Conservation (phyloP, 2,113 vertebrate genomes). For the Falco punctatus region DNA sequence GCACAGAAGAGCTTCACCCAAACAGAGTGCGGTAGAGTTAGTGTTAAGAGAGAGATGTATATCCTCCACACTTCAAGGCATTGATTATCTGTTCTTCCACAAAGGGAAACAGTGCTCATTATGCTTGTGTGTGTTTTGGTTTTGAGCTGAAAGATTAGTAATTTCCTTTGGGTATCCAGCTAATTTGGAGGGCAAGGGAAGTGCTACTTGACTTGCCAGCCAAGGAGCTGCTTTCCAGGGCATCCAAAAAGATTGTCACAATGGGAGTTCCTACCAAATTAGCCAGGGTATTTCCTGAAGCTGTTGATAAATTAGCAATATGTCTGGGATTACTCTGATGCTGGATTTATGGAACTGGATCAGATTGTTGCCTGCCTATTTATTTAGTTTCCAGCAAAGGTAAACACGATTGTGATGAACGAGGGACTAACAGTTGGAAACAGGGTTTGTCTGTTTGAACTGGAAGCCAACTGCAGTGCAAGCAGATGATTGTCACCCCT, state of each 20-base stretch:
- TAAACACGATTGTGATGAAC: background rate
- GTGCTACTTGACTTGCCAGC: background rate
- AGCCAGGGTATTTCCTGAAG: constrained; percentile 17
- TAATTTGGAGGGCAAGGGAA: constrained; percentile 14
- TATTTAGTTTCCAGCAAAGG: constrained; percentile 19
- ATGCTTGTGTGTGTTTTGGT: background rate
- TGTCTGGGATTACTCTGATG: background rate
- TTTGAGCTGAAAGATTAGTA: constrained; percentile 3
- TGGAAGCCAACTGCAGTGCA: background rate
- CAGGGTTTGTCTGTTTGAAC: background rate
- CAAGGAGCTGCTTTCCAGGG: background rate
- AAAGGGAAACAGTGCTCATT: constrained; percentile 14
- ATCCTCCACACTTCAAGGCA: background rate
- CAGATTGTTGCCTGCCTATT: background rate
- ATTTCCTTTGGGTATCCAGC: constrained; percentile 25
- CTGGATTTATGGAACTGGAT: background rate
- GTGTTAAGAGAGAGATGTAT: background rate
- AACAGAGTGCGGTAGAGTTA: background rate
- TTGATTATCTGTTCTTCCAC: background rate
- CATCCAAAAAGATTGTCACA: background rate
- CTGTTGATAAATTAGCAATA: background rate
- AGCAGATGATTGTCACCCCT: background rate
- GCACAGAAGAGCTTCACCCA: background rate
- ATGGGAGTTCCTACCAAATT: background rate
- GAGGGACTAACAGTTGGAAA: background rate